Evolutionary conservation across 1,140 invertebrate genomes (phyloP).

Genomic region (Bombus superbus): DNA sequence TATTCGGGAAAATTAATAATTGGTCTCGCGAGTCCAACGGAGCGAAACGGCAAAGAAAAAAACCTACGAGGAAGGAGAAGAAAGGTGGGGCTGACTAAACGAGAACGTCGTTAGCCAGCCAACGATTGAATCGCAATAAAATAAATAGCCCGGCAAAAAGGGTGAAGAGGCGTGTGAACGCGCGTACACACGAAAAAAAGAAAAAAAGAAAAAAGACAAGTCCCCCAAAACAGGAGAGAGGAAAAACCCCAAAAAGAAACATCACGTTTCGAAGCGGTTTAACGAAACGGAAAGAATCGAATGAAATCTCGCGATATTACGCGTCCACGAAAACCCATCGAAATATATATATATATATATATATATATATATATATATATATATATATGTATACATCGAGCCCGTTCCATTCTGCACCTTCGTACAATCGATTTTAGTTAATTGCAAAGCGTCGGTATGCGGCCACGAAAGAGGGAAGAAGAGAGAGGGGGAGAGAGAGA

Average conservation of each 20-base stretch:
- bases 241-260: constrained; percentile 4
- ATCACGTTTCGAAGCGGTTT: constrained; percentile 34
- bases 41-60: neutral
- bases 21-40: constrained; percentile 36
- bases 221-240: neutral
- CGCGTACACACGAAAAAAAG: neutral
- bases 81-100: constrained; percentile 21
- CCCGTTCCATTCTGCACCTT: constrained; percentile 70
- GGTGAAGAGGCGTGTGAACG: neutral
- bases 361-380: neutral
- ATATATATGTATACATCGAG: neutral
- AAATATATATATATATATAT: neutral
- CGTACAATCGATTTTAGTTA: constrained; percentile 79
- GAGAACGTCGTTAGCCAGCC: constrained; percentile 40
- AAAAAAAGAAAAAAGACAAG: too few species aligned
- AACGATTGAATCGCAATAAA: constrained; percentile 38
- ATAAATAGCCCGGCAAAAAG: constrained; percentile 20
- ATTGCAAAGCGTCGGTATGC: constrained; percentile 76
- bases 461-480: constrained; percentile 27
- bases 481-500: constrained; percentile 30
- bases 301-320: constrained; percentile 49
- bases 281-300: constrained; percentile 50
- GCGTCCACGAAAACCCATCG: constrained; percentile 51
- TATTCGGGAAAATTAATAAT: constrained; percentile 44
- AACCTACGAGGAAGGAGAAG: neutral